Percentiles rank a stretch among this genome's conserved stretches.
Evolutionary conservation across 1,140 invertebrate genomes (phyloP).

Genomic region (Sitophilus oryzae): DNA sequence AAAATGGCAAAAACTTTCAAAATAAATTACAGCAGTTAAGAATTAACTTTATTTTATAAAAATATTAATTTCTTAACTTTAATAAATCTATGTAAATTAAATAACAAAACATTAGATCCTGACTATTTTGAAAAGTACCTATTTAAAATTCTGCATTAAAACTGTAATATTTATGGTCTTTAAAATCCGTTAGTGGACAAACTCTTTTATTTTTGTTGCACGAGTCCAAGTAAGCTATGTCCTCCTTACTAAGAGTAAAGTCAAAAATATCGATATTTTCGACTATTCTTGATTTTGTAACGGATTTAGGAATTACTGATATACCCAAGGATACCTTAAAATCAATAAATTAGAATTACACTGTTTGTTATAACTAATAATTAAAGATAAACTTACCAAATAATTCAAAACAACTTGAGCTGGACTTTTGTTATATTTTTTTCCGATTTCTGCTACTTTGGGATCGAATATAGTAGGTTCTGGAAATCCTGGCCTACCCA

Average conservation of each 20-base stretch:
- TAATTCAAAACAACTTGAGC: slow-evolving; percentile 65
- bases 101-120: too few species aligned
- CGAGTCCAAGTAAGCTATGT: slow-evolving; percentile 54
- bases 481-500: slow-evolving; percentile 47
- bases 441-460: slow-evolving; percentile 52
- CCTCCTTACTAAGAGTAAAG: slow-evolving; percentile 62
- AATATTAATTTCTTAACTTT: too few species aligned
- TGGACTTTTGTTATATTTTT: slow-evolving; percentile 62
- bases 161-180: slow-evolving; percentile 53
- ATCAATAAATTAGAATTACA: background rate
- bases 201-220: slow-evolving; percentile 56
- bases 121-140: too few species aligned
- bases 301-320: slow-evolving; percentile 77
- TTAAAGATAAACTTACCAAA: slow-evolving; percentile 47
- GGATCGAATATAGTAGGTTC: slow-evolving; percentile 53
- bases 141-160: slow-evolving; percentile 17
- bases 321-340: slow-evolving; percentile 51
- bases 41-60: too few species aligned
- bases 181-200: slow-evolving; percentile 43
- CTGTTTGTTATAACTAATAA: background rate
- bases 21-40: too few species aligned
- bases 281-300: slow-evolving; percentile 64
- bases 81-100: too few species aligned
- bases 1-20: too few species aligned
- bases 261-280: slow-evolving; percentile 75